These are phyloP conservation scores for Jaculus jaculus DNA, from an alignment of 2,113 vertebrate species.

Conservation along the genomic window DNA sequence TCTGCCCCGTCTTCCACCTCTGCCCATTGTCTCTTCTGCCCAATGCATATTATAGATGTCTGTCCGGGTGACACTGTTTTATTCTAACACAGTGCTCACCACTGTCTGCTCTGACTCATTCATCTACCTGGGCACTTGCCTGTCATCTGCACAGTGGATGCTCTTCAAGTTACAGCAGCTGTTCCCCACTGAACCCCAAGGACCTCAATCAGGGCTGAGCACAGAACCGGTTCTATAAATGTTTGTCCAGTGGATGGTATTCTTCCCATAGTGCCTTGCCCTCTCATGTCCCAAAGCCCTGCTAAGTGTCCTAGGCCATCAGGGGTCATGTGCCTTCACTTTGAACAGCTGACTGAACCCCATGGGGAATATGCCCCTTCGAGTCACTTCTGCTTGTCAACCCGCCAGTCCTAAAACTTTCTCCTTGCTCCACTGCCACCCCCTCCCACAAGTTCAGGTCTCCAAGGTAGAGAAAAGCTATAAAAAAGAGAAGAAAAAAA, in stretches of 20 bases:
- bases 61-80: not conserved
- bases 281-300: not conserved
- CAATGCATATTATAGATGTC: not conserved
- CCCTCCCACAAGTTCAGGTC: no score
- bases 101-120: not conserved
- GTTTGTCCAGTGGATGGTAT: not conserved
- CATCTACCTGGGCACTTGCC: not conserved
- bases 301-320: not conserved
- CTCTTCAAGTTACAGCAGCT: not conserved
- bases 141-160: not conserved
- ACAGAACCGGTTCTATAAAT: not conserved
- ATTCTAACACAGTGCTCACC: not conserved
- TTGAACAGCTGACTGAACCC: not conserved
- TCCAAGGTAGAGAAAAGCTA: not conserved
- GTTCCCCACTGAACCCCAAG: not conserved
- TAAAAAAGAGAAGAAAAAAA: no score
- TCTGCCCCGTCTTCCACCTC: not conserved
- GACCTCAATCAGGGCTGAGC: not conserved
- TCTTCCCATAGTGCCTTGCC: not conserved
- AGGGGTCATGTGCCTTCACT: not conserved
- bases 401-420: not conserved
- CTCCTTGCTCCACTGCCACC: not conserved
- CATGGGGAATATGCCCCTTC: not conserved
- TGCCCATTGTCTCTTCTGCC: not conserved
- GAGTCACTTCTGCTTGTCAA: not conserved